Evolutionary conservation across 92 coral and sea anemone species (phyloP), one percentile per base, ranked within the genome.

Genomic region (Zoanthus gigantus): DNA sequence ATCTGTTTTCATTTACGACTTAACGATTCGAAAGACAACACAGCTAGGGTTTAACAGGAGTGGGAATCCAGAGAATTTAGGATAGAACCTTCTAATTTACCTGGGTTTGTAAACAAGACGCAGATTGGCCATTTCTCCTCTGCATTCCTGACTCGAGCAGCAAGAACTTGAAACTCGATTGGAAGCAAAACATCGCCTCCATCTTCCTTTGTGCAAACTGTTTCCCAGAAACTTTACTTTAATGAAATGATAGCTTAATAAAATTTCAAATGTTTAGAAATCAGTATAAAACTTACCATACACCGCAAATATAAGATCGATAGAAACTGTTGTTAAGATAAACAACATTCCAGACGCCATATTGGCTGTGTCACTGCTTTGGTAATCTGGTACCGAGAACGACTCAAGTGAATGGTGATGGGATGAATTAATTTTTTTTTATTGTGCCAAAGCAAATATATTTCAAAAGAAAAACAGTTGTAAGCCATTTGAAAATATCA

Each of bases 71-170:
- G 12, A 1, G 3, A 37, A 37, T 37, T 4, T 4, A 37, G 42
- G 42, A 37, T 37, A 4, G 42, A 37, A 4, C 42, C 42, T 72
- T 61, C 16, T 87, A 53, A 18, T 91, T 63, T 77, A 93, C 95
- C 65, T 72, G 92, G 82, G 53, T 74, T 84, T 65, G 90, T 78
- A 66, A 91, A 91, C 53, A 93, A 60, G 16, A 91, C 83, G 54
- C 95, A 93, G 16, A 88, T 7, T 32, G 95, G 95, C 89, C 89
- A 83, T 73, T 84, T 67, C 34, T 90, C 78, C 7, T 78, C 78
- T 78, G 93, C 67, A 90, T 93, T 91, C 92, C 89, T 83, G 46
- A 74, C 66, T 74, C 87, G 92, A 67, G 71, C 81, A 54, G 94
- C 87, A 12, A 94, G 90, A 9, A 83, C 90, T 6, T 83, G 80